A percentile compares a stretch with the other conserved stretches of the same genome.
Conservation (phyloP, 2,797 vertebrate genomes). For the Enteromius fasciolatus region DNA sequence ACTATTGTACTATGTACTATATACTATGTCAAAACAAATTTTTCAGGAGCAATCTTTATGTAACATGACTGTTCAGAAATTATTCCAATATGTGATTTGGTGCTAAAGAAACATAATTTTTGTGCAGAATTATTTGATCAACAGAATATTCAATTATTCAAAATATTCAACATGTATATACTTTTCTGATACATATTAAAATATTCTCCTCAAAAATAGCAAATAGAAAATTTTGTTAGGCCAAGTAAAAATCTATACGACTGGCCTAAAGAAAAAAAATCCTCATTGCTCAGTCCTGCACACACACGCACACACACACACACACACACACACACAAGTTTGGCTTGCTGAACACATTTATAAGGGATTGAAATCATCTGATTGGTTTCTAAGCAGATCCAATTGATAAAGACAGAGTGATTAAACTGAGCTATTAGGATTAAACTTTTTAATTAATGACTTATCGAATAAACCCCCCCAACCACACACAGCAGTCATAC, state of each 20-base stretch:
- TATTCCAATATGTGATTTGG: not conserved
- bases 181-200: not conserved
- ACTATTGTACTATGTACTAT: no score
- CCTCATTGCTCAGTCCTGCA: not conserved
- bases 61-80: not conserved
- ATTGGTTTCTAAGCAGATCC: conserved; percentile 66
- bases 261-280: not conserved
- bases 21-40: not conserved
- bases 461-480: conserved; percentile 69
- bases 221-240: not conserved
- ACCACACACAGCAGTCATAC: conserved; percentile 39
- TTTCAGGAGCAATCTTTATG: not conserved
- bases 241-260: not conserved
- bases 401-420: conserved; percentile 69
- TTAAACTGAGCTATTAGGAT: conserved; percentile 72
- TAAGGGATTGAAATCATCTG: conserved; percentile 57
- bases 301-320: conserved; percentile 4
- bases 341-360: conserved; percentile 37
- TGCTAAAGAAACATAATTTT: not conserved
- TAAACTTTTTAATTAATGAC: conserved; percentile 76
- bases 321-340: not conserved
- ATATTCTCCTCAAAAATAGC: not conserved
- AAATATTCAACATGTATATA: no score
- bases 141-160: not conserved
- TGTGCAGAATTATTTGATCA: not conserved